Conservation (phyloP, 1,140 invertebrate genomes). For the Phortica variegata region DNA sequence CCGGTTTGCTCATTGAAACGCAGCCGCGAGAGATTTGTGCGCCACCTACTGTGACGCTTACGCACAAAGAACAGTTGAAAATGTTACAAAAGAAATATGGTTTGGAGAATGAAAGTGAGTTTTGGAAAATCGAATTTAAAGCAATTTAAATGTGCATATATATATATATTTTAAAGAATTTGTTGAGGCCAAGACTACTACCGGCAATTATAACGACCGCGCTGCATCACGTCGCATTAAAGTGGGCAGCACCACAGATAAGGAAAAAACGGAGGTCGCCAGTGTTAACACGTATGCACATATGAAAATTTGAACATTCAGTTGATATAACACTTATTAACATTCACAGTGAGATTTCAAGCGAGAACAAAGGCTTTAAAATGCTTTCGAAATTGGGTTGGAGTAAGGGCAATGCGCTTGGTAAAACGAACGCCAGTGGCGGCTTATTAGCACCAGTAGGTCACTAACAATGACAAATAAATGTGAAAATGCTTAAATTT, state of each 20-base stretch:
- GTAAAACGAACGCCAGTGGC: constrained; percentile 66
- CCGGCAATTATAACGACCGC: constrained; percentile 70
- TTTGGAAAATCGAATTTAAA: neutral
- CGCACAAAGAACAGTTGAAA: constrained; percentile 72
- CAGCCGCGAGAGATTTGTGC: neutral
- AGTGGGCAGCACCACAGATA: constrained; percentile 79
- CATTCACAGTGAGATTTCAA: constrained; percentile 67
- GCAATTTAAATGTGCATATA: neutral
- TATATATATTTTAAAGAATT: constrained; percentile 30
- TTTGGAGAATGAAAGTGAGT: constrained; percentile 62
- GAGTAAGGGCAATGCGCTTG: constrained; percentile 82
- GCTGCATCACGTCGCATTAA: constrained; percentile 72
- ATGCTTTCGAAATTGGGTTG: constrained; percentile 89
- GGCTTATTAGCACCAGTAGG: constrained; percentile 81
- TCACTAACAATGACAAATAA: constrained; percentile 29
- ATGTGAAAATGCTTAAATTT: neutral
- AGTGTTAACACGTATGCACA: constrained; percentile 74
- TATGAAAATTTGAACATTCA: accelerated
- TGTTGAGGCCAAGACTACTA: constrained; percentile 36
- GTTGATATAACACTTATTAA: neutral
- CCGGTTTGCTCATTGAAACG: constrained; percentile 68
- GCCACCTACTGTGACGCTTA: constrained; percentile 10
- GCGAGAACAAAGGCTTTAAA: constrained; percentile 86
- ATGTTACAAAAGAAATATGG: constrained; percentile 83
- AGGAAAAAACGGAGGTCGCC: constrained; percentile 78